A percentile compares a stretch with the other conserved stretches of the same genome.
phyloP scores from a whole-genome alignment of 2,888 invertebrate genomes.

The Brassicogethes aeneus region DNA sequence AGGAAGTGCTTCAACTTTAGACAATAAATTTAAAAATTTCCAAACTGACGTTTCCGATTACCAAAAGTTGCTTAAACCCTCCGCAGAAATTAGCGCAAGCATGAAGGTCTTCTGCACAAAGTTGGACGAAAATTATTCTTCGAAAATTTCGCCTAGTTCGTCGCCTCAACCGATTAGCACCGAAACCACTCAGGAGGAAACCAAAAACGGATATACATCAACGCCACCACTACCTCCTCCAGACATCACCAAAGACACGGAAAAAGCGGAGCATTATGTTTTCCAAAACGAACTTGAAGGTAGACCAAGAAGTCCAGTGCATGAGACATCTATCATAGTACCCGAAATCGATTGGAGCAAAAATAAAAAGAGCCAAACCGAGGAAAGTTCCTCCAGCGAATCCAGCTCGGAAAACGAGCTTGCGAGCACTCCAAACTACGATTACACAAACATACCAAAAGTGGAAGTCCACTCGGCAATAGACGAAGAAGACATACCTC shows the following conservation, averaged over 20 bases:
- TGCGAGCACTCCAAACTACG: slow-evolving; percentile 21
- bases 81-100: slow-evolving; percentile 52
- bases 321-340: slow-evolving; percentile 56
- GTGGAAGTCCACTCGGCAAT: slow-evolving; percentile 35
- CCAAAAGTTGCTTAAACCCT: slow-evolving; percentile 76
- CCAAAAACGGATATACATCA: slow-evolving; percentile 4
- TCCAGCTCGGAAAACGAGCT: slow-evolving; percentile 21
- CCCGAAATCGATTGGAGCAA: slow-evolving; percentile 52
- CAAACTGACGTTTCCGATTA: slow-evolving; percentile 81
- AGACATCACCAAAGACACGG: slow-evolving; percentile 13
- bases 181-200: background rate
- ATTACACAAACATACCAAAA: slow-evolving; percentile 23
- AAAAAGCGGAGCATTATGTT: slow-evolving; percentile 11
- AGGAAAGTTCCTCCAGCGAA: slow-evolving; percentile 49
- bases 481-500: slow-evolving; percentile 34
- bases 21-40: slow-evolving; percentile 76
- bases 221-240: slow-evolving; percentile 10
- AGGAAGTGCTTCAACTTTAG: slow-evolving; percentile 74
- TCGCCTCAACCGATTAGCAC: slow-evolving; percentile 9
- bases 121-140: slow-evolving; percentile 35
- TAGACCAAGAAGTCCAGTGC: slow-evolving; percentile 52
- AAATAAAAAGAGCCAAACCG: slow-evolving; percentile 41
- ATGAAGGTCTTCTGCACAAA: slow-evolving; percentile 58
- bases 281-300: slow-evolving; percentile 39
- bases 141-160: slow-evolving; percentile 17